phyloP scores from a whole-genome alignment of 2,797 vertebrate species.

The Melopsittacus undulatus region DNA sequence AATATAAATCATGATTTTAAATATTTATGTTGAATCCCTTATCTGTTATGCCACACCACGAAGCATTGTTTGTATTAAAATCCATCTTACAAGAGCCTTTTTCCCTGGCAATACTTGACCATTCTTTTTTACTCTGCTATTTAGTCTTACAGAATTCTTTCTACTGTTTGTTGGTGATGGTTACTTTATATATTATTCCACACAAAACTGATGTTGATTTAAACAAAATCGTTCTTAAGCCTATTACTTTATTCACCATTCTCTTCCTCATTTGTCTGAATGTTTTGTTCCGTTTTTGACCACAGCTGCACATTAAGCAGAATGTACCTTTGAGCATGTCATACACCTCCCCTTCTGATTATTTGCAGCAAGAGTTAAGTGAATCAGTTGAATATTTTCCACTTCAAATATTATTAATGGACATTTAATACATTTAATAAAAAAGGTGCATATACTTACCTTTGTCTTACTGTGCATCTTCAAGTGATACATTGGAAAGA shows the following conservation, averaged over 20 bases:
- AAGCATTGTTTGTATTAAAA: background rate
- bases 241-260: background rate
- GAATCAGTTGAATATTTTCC: background rate
- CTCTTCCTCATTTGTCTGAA: background rate
- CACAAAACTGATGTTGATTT: background rate
- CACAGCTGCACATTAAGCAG: background rate
- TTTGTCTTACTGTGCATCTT: background rate
- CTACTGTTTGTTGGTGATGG: background rate
- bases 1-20: background rate
- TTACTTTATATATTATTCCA: background rate
- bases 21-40: slow-evolving; percentile 6
- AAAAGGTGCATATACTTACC: background rate
- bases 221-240: background rate
- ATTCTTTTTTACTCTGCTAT: background rate
- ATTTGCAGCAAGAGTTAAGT: background rate
- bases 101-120: background rate
- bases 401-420: background rate
- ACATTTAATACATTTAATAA: background rate
- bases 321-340: background rate
- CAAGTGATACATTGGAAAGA: background rate
- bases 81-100: background rate
- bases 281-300: background rate
- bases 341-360: background rate
- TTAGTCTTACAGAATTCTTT: background rate
- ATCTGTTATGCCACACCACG: background rate